phyloP scores from a whole-genome alignment of 2,113 vertebrate genomes.

The Mormyrus iriodes region DNA sequence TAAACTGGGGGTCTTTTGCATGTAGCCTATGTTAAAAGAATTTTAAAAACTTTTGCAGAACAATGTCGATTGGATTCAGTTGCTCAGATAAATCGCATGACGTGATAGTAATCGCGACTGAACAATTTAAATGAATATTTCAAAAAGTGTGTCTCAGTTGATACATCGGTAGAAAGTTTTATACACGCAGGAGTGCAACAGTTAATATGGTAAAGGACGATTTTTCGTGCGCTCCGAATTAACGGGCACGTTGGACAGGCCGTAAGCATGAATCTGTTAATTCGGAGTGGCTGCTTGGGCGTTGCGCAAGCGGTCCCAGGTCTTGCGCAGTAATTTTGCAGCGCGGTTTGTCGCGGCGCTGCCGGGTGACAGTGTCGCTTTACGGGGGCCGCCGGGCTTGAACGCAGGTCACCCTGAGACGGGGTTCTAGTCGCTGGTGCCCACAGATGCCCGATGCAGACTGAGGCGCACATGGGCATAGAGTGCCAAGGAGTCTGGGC shows the following conservation, averaged over 20 bases:
- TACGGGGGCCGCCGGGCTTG: neutral
- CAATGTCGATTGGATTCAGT: neutral
- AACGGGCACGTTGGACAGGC: neutral
- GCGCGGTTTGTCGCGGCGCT: neutral
- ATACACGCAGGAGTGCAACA: neutral
- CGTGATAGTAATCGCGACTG: neutral
- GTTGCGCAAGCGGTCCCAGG: neutral
- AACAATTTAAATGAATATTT: neutral
- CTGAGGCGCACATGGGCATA: neutral
- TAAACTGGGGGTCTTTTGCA: neutral
- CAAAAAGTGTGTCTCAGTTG: neutral
- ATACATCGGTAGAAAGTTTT: neutral
- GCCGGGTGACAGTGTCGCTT: neutral
- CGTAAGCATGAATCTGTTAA: neutral
- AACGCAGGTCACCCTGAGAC: neutral
- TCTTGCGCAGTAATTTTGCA: slow-evolving; percentile 5
- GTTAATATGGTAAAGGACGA: neutral
- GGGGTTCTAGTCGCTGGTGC: neutral
- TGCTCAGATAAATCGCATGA: neutral
- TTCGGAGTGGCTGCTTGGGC: neutral
- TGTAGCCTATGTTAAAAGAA: neutral
- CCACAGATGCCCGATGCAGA: neutral
- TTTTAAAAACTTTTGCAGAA: neutral
- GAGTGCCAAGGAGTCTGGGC: neutral
- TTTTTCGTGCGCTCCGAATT: neutral